phyloP scores from a whole-genome alignment of 2,113 vertebrate genomes.

The Sula dactylatra region DNA sequence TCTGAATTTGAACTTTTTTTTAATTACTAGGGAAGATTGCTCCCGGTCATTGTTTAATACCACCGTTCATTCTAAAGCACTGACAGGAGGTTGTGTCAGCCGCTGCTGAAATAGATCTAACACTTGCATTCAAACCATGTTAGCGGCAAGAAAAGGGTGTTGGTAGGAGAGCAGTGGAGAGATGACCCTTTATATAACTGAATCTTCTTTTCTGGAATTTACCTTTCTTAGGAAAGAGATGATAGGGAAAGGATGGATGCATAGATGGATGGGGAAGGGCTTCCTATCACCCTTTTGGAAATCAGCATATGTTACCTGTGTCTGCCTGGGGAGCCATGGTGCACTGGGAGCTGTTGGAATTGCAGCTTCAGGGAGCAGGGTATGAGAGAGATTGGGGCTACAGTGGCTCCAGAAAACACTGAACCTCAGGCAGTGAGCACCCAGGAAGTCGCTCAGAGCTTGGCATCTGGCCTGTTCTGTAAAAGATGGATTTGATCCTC shows the following conservation, averaged over 20 bases:
- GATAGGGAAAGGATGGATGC: neutral
- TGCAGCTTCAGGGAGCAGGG: neutral
- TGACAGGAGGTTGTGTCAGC: neutral
- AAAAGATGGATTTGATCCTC: neutral
- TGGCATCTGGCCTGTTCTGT: fast-evolving
- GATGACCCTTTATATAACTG: neutral
- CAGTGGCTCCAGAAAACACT: neutral
- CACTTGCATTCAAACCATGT: neutral
- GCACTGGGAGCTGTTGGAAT: neutral
- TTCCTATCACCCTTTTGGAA: neutral
- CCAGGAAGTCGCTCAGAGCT: fast-evolving
- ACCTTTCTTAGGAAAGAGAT: neutral
- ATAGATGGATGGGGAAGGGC: neutral
- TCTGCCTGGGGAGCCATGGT: neutral
- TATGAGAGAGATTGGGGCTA: neutral
- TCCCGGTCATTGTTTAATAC: neutral
- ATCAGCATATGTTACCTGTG: fast-evolving
- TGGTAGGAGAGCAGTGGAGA: neutral
- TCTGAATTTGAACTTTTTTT: neutral
- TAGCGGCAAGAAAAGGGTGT: neutral
- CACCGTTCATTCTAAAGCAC: neutral
- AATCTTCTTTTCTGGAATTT: neutral
- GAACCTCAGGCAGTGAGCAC: neutral
- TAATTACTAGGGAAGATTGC: neutral
- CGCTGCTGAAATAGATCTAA: neutral